Evolutionary conservation across 2,113 vertebrate species (phyloP), one percentile per base, ranked within the genome.

Genomic region (Tympanuchus pallidicinctus): DNA sequence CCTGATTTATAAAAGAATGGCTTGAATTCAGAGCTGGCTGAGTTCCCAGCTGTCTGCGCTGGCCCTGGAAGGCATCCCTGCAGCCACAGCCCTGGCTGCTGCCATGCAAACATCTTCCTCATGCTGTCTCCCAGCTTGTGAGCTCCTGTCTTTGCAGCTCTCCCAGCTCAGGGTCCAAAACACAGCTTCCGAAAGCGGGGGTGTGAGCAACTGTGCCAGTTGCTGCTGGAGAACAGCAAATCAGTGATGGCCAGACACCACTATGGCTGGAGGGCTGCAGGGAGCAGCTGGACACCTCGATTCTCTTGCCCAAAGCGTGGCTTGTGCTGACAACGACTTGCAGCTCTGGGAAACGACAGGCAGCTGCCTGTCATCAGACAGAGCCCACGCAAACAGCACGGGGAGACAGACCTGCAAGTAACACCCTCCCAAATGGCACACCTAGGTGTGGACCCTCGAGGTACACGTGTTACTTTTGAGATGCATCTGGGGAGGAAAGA

Each of bases 1-100:
- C 89, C 94, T 91, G 93, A 96, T 96, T 94, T 96, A 89, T 94
- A 94, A 93, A 93, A 97, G 95, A 94, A 93, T 87, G 82, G 91
- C 91, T 91, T 93, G 95, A 94, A 88, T 95, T 89, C 64, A 67
- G 75, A 15, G 69, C 54, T 93, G 94, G 94, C 92, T 74, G 91
- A 27, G 50, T 88, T 93, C 95, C 95, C 69, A 60, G 93, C 89
- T 85, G 88, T 92, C 86, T 13, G 2, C 0, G 7, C 86, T 90
- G 92, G 89, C 75, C 64, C 89, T 85, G 92, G 72, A 77, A 92
- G 52, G 70, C 92, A 74, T 92, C 92, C 60, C 76, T 73, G 70
- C 76, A 83, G 85, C 70, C 20, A 11, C 64, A 88, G 84, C 60
- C 75, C 74, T 91, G 94, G 89, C 87, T 91, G 71, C 54, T 91